These are phyloP conservation scores for Campoletis sonorensis DNA, from an alignment of 1,140 invertebrate genomes.

Conservation along the genomic window DNA sequence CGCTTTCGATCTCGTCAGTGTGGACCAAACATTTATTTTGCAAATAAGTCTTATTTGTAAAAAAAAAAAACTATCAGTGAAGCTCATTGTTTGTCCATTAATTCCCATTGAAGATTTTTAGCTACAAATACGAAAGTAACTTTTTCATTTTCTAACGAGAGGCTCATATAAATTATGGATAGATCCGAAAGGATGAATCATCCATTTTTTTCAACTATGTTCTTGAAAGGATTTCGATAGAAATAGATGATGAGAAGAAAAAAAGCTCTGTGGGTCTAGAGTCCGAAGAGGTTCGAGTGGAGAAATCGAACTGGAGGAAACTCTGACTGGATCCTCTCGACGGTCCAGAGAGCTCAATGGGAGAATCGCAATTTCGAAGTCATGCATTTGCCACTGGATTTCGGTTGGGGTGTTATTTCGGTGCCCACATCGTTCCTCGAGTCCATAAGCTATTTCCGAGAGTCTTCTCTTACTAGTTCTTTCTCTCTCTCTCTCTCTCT, in stretches of 20 bases:
- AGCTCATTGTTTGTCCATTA: not conserved
- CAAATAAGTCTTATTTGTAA: not conserved
- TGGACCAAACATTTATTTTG: not conserved
- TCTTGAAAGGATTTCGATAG: not conserved
- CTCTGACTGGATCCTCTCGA: conserved; percentile 29
- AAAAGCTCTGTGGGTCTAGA: not conserved
- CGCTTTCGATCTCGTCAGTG: conserved; percentile 27
- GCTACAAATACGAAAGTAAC: too few relatives aligned
- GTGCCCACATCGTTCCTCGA: conserved; percentile 44
- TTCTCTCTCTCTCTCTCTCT: conserved; percentile 16
- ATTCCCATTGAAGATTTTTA: too few relatives aligned
- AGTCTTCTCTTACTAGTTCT: conserved; percentile 32
- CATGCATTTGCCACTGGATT: conserved; percentile 26
- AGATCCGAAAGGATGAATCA: not conserved
- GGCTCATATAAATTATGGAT: not conserved
- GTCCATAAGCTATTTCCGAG: conserved; percentile 52
- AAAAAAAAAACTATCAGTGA: too few relatives aligned
- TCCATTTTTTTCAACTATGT: not conserved
- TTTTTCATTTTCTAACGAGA: too few relatives aligned
- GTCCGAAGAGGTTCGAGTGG: not conserved
- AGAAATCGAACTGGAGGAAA: not conserved
- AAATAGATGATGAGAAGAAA: not conserved
- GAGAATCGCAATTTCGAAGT: conserved; percentile 39
- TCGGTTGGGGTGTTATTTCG: conserved; percentile 45
- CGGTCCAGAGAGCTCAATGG: not conserved